Base-by-base conservation (phyloP, 1,140 invertebrate genomes). In the Aphelenchoides besseyi region DNA sequence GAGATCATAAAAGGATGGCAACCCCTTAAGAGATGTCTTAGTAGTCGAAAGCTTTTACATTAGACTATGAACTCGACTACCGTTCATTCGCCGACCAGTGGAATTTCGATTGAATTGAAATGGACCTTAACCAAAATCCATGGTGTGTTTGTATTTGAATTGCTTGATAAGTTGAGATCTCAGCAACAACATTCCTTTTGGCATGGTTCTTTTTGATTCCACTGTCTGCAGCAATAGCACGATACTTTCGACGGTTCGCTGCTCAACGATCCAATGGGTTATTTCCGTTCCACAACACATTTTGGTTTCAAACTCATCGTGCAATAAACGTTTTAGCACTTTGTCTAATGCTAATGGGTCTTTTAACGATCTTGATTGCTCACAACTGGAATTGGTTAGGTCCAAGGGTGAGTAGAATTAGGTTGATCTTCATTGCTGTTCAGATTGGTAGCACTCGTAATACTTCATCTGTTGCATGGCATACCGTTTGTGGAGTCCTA, bases 271-370 rank as follows among this genome's bases (percentile, higher is more conserved):
- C 41, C 12, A 23, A 48, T 12, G 41, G 12, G 41, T 48, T 23
- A 23, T 23, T 23, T 48, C 41, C 41, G 41, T 28, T 59, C 5
- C 5, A 33, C 12, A 5, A 5, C 5, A 5, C 5, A 23, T 59
- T 59, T 28, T 59, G 55, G 55, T 59, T 59, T 59, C 55, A 59
- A 23, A 33, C 55, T 5, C 55, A 59, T 23, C 5, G 55, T 8
- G 18, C 18, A 8, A 8, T 33, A 28, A 59, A 59, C 55, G 5
- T 8, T 12, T 29, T 59, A 23, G 55, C 55, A 8, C 32, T 59
- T 12, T 5, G 55, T 59, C 23, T 59, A 23, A 59, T 59, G 55
- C 32, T 59, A 12, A 29, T 59, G 5, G 55, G 55, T 29, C 55
- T 59, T 28, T 33, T 59, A 28, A 59, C 55, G 12, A 59, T 59